Evolutionary conservation across 2,113 vertebrate species (phyloP), one percentile per base, ranked within the genome.

Genomic region (Mus spicilegus): DNA sequence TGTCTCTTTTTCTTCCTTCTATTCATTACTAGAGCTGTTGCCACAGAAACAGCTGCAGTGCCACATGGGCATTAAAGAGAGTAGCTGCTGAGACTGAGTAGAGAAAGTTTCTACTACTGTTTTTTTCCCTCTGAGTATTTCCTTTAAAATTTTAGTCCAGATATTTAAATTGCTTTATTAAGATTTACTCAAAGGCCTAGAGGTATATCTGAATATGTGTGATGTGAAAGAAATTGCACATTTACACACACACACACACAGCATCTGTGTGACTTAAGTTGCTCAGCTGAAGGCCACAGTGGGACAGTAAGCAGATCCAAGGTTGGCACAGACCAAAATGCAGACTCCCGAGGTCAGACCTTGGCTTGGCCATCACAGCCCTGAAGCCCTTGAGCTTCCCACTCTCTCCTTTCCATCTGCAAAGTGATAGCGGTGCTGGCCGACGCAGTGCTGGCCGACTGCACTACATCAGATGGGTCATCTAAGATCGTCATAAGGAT

Each of bases 191-290:
- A 4, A 22, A 75, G 42, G 36, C 69, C 12, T 4, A 5, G n/a
- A 30, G 11, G 4, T 46, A 1, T 12, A 16, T 16, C 72, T 76
- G 20, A 30, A 13, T 24, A 2, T 1, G 51, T 0, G 4, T 2
- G 39, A 2, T 3, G 7, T 39, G 36, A 24, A 39, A 22, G 65
- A 5, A 24, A 0, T 0, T 10, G 0, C 4, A 2, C 0, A 7
- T 51, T 1, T 16, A 5, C 24, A 56, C 54, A 56, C 54, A 56
- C 10, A 11, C 28, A 69, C 65, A 30, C 36, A 28, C 5, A 24
- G 42, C 6, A 13, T 3, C 20, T 19, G 6, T 49, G 49, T 12
- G 26, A 2, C 2, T 46, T 16, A 0, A 5, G 1, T 3, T 28
- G 26, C 33, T 61, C 36, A 3, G 2, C 28, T 51, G 2, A 73